These are phyloP conservation scores for Blastomussa wellsi DNA, from an alignment of 92 coral and sea anemone species.

Conservation along the genomic window DNA sequence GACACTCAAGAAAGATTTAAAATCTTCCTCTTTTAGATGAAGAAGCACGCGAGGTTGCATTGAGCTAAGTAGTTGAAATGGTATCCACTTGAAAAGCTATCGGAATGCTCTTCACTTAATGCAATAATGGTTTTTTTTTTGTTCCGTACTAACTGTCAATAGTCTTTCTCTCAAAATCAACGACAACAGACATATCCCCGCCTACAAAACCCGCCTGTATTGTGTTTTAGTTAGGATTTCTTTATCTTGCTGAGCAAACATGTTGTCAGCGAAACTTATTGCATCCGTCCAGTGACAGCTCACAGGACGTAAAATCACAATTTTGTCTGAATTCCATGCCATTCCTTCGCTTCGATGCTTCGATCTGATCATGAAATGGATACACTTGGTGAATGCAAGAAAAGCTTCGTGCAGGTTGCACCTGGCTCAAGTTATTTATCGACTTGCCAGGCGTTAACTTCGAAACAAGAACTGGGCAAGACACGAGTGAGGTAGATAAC, in stretches of 20 bases:
- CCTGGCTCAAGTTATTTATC: conserved; percentile 4
- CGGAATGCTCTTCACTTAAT: background rate
- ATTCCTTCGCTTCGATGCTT: background rate
- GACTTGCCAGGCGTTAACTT: conserved; percentile 8
- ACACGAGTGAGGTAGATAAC: conserved; percentile 35
- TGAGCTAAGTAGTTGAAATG: background rate
- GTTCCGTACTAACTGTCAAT: background rate
- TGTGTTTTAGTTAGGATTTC: conserved; percentile 21
- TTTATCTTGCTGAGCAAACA: conserved; percentile 25
- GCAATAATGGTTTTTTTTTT: background rate
- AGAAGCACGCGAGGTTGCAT: background rate
- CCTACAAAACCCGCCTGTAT: conserved; percentile 34
- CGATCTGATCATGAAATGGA: background rate
- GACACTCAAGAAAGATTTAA: background rate
- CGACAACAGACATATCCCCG: conserved; percentile 10
- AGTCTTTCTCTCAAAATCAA: conserved; percentile 2
- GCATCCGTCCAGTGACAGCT: conserved; percentile 10
- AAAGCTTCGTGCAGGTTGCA: too few species aligned
- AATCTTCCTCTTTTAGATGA: background rate
- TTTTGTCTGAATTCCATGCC: background rate
- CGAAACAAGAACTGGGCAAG: conserved; percentile 14
- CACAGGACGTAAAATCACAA: background rate
- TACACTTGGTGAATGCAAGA: background rate
- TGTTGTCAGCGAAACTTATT: conserved; percentile 18
- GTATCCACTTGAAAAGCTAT: background rate